Conservation (phyloP, 1,140 invertebrate genomes). For the Brevipalpus yothersi region DNA sequence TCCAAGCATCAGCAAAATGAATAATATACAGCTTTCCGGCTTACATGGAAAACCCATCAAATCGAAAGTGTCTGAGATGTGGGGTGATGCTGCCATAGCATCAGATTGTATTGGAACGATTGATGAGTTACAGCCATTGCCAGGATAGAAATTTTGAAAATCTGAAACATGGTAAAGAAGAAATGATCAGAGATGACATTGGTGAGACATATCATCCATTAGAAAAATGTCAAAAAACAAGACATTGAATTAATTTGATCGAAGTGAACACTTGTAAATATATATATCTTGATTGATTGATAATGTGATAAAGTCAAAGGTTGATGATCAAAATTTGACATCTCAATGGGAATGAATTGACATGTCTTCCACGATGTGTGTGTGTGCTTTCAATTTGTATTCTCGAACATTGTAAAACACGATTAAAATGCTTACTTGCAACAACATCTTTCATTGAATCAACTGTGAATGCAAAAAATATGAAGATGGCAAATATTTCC, state of each 20-base stretch:
- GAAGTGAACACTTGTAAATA: too few species aligned
- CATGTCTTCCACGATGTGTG: not conserved
- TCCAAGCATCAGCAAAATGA: constrained; percentile 33
- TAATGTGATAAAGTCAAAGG: not conserved
- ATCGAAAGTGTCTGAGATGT: not conserved
- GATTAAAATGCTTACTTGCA: constrained; percentile 20
- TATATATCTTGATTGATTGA: not conserved
- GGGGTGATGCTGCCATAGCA: not conserved
- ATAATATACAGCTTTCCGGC: constrained; percentile 31
- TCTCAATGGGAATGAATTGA: not conserved
- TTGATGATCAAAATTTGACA: not conserved
- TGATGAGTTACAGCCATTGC: not conserved
- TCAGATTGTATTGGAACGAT: not conserved
- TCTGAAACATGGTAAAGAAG: not conserved
- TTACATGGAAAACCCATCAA: constrained; percentile 16
- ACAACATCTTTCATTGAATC: constrained; percentile 25
- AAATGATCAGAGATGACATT: not conserved
- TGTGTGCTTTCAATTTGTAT: too few species aligned
- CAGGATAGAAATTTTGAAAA: not conserved
- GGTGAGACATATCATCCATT: not conserved
- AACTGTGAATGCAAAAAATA: constrained; percentile 25
- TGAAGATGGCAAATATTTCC: constrained; percentile 29
- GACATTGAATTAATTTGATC: too few species aligned
- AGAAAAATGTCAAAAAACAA: too few species aligned
- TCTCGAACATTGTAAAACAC: not conserved